Conservation (phyloP, 2,888 invertebrate genomes). For the Timandra comae region DNA sequence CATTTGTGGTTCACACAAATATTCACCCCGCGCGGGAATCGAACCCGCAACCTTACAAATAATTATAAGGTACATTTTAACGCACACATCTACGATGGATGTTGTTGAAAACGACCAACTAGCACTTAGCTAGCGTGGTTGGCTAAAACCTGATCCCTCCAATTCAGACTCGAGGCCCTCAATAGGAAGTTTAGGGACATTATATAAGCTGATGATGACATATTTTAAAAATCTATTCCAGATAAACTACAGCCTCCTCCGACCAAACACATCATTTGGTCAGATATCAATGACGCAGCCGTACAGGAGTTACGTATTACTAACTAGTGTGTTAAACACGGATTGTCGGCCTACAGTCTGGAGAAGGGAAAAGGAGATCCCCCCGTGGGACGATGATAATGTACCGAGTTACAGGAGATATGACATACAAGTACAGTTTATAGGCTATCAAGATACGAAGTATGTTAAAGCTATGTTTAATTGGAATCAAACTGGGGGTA, state of each 20-base stretch:
- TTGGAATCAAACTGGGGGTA: constrained; percentile 39
- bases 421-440: constrained; percentile 14
- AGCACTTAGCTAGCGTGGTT: too few species aligned
- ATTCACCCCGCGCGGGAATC: too few species aligned
- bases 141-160: too few species aligned
- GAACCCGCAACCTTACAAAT: too few species aligned
- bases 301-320: constrained; percentile 21
- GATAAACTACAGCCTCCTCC: constrained; percentile 18
- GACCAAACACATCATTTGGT: constrained; percentile 11
- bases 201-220: too few species aligned
- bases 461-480: constrained; percentile 13
- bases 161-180: too few species aligned
- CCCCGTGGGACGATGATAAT: constrained; percentile 10
- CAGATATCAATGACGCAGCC: constrained; percentile 6
- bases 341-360: constrained; percentile 8
- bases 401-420: constrained; percentile 22
- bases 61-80: too few species aligned
- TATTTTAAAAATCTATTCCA: too few species aligned
- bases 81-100: too few species aligned
- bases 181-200: too few species aligned
- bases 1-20: too few species aligned
- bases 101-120: too few species aligned
- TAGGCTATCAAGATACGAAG: constrained; percentile 1
- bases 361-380: constrained; percentile 14
- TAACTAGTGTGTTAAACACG: constrained; percentile 18